Percentiles rank a stretch among this genome's conserved stretches.
Conservation (phyloP, 2,888 invertebrate species). For the Drosophila mercatorum region DNA sequence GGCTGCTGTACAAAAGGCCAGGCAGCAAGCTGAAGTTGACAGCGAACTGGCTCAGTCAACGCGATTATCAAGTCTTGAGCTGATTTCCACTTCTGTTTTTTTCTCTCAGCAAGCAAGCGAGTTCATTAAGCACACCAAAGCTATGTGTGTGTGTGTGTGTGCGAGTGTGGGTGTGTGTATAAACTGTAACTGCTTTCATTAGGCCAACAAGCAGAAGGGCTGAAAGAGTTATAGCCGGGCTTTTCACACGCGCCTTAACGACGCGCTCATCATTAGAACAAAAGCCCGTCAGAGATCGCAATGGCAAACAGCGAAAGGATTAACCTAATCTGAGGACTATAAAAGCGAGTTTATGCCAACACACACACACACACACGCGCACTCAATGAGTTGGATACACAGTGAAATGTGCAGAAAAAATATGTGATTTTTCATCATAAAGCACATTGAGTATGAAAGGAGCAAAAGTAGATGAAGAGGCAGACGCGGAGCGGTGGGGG, state of each 20-base stretch:
- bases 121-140: slow-evolving; percentile 51
- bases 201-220: slow-evolving; percentile 54
- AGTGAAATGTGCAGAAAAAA: slow-evolving; percentile 55
- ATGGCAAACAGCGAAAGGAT: slow-evolving; percentile 72
- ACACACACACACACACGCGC: slow-evolving; percentile 14
- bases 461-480: background rate
- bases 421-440: slow-evolving; percentile 73
- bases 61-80: slow-evolving; percentile 58
- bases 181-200: slow-evolving; percentile 75
- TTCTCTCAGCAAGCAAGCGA: slow-evolving; percentile 28
- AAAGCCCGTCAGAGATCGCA: slow-evolving; percentile 67
- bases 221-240: slow-evolving; percentile 71
- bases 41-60: slow-evolving; percentile 20
- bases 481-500: background rate
- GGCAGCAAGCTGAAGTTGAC: slow-evolving; percentile 48
- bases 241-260: slow-evolving; percentile 73
- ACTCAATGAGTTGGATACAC: slow-evolving; percentile 17
- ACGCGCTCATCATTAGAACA: slow-evolving; percentile 72
- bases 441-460: slow-evolving; percentile 44
- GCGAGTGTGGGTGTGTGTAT: slow-evolving; percentile 5
- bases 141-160: slow-evolving; percentile 1
- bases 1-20: slow-evolving; percentile 3
- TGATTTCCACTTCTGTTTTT: slow-evolving; percentile 11
- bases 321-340: slow-evolving; percentile 77
- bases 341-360: slow-evolving; percentile 72